These are phyloP conservation scores for Zosterops hypoxanthus DNA, from an alignment of 2,113 vertebrate species.

Conservation along the genomic window DNA sequence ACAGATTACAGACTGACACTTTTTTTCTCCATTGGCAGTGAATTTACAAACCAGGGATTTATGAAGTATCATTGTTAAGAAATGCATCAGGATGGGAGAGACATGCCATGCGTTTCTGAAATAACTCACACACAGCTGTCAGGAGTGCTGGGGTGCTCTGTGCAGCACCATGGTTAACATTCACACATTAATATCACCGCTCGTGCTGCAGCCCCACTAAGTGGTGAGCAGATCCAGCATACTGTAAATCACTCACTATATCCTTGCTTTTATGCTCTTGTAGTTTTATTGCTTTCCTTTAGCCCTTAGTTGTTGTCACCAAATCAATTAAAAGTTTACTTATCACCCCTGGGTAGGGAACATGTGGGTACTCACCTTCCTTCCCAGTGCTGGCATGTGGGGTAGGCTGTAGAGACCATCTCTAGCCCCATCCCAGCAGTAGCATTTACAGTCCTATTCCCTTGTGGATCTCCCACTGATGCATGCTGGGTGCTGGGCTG, in stretches of 20 bases:
- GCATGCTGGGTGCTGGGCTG: accelerated
- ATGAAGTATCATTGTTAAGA: conserved; percentile 56
- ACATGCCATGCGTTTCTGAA: conserved; percentile 1
- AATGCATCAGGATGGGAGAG: conserved; percentile 52
- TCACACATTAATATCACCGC: neutral
- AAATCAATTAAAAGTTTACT: neutral
- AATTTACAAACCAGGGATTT: conserved; percentile 60
- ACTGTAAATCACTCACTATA: conserved; percentile 5
- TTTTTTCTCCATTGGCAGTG: conserved; percentile 36
- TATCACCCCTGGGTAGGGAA: neutral
- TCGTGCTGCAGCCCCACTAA: neutral
- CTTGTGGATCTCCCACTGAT: neutral
- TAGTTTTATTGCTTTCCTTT: conserved; percentile 34
- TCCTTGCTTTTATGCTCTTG: conserved; percentile 26
- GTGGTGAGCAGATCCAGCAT: neutral
- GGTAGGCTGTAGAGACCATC: neutral
- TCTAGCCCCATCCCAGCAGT: neutral
- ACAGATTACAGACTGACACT: conserved; percentile 53
- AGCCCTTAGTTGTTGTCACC: neutral
- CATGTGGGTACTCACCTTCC: neutral
- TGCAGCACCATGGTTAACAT: conserved; percentile 32
- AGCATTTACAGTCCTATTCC: neutral
- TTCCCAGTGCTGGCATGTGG: neutral
- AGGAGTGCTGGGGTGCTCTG: neutral
- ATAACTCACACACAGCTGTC: conserved; percentile 54